Evolutionary conservation across 2,797 vertebrate species (phyloP).

Genomic region (Gambelia wislizenii): DNA sequence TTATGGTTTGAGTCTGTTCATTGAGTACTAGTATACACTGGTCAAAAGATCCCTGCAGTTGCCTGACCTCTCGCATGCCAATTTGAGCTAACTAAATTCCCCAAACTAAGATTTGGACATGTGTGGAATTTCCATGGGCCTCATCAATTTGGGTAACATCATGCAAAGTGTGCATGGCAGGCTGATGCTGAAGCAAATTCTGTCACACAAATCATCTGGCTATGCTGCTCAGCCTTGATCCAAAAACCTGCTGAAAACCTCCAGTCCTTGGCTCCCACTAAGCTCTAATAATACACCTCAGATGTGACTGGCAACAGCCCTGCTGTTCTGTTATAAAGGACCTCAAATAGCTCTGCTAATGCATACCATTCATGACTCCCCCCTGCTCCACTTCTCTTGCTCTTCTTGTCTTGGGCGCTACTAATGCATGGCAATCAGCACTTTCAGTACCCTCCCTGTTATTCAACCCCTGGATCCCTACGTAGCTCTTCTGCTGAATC

Average conservation of each 20-base stretch:
- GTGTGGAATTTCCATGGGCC: too few species aligned
- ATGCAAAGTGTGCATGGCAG: background rate
- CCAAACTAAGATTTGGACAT: too few species aligned
- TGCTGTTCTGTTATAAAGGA: conserved; percentile 8
- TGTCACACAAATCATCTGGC: background rate
- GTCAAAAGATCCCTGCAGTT: too few species aligned
- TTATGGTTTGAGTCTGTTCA: too few species aligned
- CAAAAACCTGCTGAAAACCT: background rate
- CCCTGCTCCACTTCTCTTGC: background rate
- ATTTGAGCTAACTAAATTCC: too few species aligned
- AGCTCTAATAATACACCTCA: conserved; percentile 19
- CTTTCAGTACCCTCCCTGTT: conserved; percentile 4
- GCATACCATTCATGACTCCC: background rate
- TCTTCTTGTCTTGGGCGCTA: background rate
- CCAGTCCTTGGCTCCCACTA: background rate
- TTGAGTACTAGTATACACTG: too few species aligned
- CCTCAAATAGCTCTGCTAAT: background rate
- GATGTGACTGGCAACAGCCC: background rate
- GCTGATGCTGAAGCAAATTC: background rate
- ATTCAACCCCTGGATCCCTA: background rate
- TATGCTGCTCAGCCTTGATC: background rate
- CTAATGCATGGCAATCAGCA: background rate
- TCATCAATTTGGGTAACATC: too few species aligned
- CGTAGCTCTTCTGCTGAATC: background rate
- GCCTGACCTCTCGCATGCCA: too few species aligned